These are phyloP conservation scores for Datnioides undecimradiatus DNA, from an alignment of 2,113 vertebrate genomes.

Conservation along the genomic window DNA sequence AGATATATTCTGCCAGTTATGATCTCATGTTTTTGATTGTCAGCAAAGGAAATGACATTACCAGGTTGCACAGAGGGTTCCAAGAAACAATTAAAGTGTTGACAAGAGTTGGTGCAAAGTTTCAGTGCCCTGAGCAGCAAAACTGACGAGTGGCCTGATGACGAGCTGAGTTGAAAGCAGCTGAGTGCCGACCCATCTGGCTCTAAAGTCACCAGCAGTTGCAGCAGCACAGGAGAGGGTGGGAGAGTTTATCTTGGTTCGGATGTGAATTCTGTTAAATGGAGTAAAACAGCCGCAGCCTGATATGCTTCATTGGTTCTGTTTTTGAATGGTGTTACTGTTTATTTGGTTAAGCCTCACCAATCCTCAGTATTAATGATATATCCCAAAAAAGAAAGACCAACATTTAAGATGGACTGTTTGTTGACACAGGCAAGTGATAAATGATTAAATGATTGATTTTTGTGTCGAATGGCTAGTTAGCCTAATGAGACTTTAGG, in stretches of 20 bases:
- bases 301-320: slow-evolving; percentile 6
- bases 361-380: slow-evolving; percentile 44
- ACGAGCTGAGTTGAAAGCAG: slow-evolving; percentile 41
- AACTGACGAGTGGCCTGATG: slow-evolving; percentile 22
- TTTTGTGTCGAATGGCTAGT: slow-evolving; percentile 32
- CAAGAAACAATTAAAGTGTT: slow-evolving; percentile 45
- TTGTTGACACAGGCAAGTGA: slow-evolving; percentile 63
- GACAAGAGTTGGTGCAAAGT: slow-evolving; percentile 49
- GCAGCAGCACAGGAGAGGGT: slow-evolving; percentile 27
- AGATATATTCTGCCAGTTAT: slow-evolving; percentile 25
- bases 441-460: slow-evolving; percentile 35
- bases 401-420: slow-evolving; percentile 45
- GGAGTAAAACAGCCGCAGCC: slow-evolving; percentile 28
- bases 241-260: slow-evolving; percentile 55
- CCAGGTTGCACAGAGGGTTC: slow-evolving; percentile 16
- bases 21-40: slow-evolving; percentile 40
- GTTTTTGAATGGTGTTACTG: slow-evolving; percentile 29
- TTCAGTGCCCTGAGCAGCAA: slow-evolving; percentile 31
- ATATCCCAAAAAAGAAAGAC: slow-evolving; percentile 51
- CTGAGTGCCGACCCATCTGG: slow-evolving; percentile 11
- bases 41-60: slow-evolving; percentile 40
- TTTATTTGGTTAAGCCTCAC: slow-evolving; percentile 46
- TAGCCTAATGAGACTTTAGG: slow-evolving; percentile 28
- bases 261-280: slow-evolving; percentile 38
- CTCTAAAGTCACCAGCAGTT: slow-evolving; percentile 6